A percentile compares a stretch with the other conserved stretches of the same genome.
Conservation (phyloP, 2,888 invertebrate species). For the Amaurobius ferox region DNA sequence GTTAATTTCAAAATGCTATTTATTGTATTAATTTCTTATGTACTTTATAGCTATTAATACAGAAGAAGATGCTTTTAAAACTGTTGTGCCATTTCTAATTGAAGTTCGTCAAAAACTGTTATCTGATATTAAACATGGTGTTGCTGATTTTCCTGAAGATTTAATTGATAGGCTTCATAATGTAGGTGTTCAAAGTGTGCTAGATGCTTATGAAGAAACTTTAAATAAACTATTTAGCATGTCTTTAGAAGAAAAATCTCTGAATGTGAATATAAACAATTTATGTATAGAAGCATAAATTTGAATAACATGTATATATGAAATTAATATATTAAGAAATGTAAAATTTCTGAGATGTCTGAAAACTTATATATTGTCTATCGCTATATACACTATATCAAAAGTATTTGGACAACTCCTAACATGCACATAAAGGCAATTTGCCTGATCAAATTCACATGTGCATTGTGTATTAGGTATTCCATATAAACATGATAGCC, state of each 20-base stretch:
- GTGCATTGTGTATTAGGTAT: too few relatives aligned
- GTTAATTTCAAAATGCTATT: too few relatives aligned
- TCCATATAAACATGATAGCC: too few relatives aligned
- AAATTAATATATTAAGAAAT: too few relatives aligned
- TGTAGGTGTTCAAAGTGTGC: constrained; percentile 37
- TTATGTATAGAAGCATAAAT: not conserved
- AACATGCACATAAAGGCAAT: too few relatives aligned
- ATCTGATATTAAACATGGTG: constrained; percentile 24
- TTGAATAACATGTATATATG: too few relatives aligned
- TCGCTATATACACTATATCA: too few relatives aligned
- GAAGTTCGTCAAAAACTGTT: constrained; percentile 26
- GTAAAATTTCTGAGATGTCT: too few relatives aligned
- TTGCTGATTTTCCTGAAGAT: constrained; percentile 20
- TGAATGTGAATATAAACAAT: not conserved
- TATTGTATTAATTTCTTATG: too few relatives aligned
- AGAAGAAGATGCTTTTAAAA: constrained; percentile 21
- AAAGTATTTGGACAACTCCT: too few relatives aligned
- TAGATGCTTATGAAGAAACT: constrained; percentile 32
- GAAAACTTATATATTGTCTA: too few relatives aligned
- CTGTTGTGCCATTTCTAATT: constrained; percentile 9
- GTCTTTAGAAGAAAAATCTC: not conserved
- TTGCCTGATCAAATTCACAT: too few relatives aligned
- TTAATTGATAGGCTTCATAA: constrained; percentile 30
- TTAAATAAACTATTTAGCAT: constrained; percentile 30
- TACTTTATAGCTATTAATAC: not conserved